Conservation (phyloP, 2,113 vertebrate species). For the Pimephales promelas region DNA sequence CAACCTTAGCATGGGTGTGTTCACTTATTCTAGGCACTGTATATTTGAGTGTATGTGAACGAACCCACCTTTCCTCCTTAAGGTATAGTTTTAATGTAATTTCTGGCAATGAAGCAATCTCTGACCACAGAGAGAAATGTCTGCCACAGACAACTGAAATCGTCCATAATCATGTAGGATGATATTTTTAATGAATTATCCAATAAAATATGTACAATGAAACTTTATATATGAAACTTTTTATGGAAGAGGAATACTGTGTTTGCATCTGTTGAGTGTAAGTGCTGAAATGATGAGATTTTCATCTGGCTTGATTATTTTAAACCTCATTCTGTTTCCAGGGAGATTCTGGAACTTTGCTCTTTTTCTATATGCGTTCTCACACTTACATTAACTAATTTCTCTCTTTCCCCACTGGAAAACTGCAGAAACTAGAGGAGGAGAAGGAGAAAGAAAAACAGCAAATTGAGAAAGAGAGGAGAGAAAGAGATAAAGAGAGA, state of each 20-base stretch:
- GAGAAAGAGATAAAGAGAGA: conserved; percentile 76
- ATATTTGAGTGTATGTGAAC: neutral
- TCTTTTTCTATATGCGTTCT: conserved; percentile 32
- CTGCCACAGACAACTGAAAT: neutral
- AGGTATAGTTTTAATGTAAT: neutral
- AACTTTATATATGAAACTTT: neutral
- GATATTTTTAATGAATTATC: neutral
- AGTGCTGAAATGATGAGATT: neutral
- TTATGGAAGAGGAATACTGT: neutral
- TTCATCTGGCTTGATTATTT: conserved; percentile 20
- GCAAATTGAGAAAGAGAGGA: conserved; percentile 90
- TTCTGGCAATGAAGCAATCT: neutral
- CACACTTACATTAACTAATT: conserved; percentile 62
- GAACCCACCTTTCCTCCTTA: neutral
- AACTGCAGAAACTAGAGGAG: conserved; percentile 96
- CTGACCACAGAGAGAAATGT: neutral
- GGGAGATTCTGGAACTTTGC: conserved; percentile 20
- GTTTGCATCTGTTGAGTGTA: neutral
- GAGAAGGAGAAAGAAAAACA: conserved; percentile 94
- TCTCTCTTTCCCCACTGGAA: conserved; percentile 82
- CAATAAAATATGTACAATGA: neutral
- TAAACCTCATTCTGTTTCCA: conserved; percentile 12
- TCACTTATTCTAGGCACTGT: no score
- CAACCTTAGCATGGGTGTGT: no score
- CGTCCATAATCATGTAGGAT: neutral